phyloP scores from a whole-genome alignment of 2,888 invertebrate species.

The Latrodectus hesperus region DNA sequence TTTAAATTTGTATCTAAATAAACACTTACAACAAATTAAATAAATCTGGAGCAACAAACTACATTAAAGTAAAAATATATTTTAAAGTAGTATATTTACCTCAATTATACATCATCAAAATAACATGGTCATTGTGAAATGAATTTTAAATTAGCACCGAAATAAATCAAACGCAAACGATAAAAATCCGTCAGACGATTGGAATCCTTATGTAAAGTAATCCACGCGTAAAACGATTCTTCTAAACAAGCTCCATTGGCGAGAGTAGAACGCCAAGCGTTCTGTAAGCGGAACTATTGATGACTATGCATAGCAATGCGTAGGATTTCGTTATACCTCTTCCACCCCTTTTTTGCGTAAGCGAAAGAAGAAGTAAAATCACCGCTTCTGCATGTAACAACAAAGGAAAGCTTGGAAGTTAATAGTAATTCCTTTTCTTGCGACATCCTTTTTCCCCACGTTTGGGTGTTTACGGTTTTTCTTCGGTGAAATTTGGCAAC shows the following conservation, averaged over 20 bases:
- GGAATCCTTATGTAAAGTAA: not conserved
- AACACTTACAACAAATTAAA: too few relatives aligned
- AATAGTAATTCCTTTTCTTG: conserved; percentile 30
- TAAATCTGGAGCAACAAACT: too few relatives aligned
- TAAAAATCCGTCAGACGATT: not conserved
- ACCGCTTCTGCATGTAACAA: conserved; percentile 22
- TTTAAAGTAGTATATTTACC: too few relatives aligned
- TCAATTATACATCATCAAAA: too few relatives aligned
- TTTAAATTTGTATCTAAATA: too few relatives aligned
- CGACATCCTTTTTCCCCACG: conserved; percentile 23
- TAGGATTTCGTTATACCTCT: conserved; percentile 46
- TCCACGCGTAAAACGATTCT: not conserved
- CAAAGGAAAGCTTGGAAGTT: conserved; percentile 21
- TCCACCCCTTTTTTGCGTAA: conserved; percentile 13
- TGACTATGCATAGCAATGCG: conserved; percentile 52
- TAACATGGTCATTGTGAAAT: too few relatives aligned
- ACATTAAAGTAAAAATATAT: too few relatives aligned
- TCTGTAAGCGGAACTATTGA: conserved; percentile 61
- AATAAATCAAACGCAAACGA: not conserved
- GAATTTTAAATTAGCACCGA: too few relatives aligned
- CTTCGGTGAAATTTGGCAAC: conserved; percentile 42
- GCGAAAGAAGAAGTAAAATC: conserved; percentile 11
- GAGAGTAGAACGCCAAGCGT: not conserved
- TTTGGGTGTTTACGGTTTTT: conserved; percentile 62
- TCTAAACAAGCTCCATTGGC: conserved; percentile 1